Percentiles rank a stretch among this genome's conserved stretches.
These are phyloP conservation scores for Nycticebus coucang DNA, from an alignment of 2,113 vertebrate genomes.

Conservation along the genomic window DNA sequence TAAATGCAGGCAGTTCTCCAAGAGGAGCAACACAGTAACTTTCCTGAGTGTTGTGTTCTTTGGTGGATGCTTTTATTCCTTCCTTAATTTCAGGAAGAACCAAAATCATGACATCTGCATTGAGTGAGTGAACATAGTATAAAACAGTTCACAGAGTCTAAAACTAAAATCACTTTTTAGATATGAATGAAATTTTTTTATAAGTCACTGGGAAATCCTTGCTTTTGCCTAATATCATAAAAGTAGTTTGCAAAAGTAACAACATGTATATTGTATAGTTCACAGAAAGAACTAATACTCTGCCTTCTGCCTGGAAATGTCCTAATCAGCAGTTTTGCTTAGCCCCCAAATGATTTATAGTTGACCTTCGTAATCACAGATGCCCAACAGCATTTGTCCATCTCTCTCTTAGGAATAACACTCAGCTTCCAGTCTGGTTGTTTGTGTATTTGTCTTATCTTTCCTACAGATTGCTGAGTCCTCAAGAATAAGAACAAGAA, in stretches of 20 bases:
- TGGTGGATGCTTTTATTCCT: not conserved
- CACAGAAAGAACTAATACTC: not conserved
- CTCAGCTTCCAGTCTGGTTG: constrained; percentile 20
- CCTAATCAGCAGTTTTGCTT: constrained; percentile 55
- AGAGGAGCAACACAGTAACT: not conserved
- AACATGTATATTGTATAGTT: constrained; percentile 34
- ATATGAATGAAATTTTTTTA: not conserved
- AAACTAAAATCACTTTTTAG: constrained; percentile 28
- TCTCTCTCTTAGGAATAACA: not conserved
- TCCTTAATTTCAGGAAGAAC: constrained; percentile 35
- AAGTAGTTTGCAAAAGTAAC: constrained; percentile 36
- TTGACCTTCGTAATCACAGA: constrained; percentile 62
- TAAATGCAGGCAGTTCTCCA: not conserved
- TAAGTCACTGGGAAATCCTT: constrained; percentile 33
- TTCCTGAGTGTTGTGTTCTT: constrained; percentile 13
- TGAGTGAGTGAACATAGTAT: not conserved
- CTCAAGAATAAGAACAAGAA: constrained; percentile 17
- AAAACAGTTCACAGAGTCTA: not conserved
- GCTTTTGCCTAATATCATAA: constrained; percentile 34
- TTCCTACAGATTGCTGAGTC: constrained; percentile 40
- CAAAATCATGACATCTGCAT: not conserved
- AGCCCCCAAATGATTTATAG: constrained; percentile 48
- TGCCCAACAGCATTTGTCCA: constrained; percentile 23
- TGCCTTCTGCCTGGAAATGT: constrained; percentile 32
- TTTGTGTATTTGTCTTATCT: constrained; percentile 52